phyloP scores from a whole-genome alignment of 1,140 invertebrate genomes.

The Dendroctonus ponderosae region DNA sequence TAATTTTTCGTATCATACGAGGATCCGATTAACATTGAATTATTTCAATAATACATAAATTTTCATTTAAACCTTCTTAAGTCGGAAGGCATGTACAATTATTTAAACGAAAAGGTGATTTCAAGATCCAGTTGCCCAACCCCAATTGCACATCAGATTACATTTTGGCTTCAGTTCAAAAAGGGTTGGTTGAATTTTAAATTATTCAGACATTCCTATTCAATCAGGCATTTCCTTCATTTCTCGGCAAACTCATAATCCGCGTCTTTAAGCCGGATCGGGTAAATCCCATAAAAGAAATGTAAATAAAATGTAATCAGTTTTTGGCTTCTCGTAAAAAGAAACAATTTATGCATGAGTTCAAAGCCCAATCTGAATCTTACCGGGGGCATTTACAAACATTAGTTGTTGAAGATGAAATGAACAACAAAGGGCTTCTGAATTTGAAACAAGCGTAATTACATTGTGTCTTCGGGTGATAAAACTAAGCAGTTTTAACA shows the following conservation, averaged over 20 bases:
- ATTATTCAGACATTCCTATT: conserved; percentile 30
- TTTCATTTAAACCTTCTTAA: too few species aligned
- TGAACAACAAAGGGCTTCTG: too few species aligned
- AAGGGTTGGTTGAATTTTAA: conserved; percentile 17
- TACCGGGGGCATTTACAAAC: not conserved
- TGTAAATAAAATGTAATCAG: conserved; percentile 31
- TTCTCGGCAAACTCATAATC: conserved; percentile 19
- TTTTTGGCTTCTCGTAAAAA: conserved; percentile 20
- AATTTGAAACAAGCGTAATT: too few species aligned
- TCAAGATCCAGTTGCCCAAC: not conserved
- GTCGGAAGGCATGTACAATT: too few species aligned
- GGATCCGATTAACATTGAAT: too few species aligned
- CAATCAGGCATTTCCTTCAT: conserved; percentile 25
- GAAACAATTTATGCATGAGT: conserved; percentile 32
- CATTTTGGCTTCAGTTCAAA: conserved; percentile 15
- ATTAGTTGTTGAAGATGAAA: too few species aligned
- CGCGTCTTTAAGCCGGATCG: conserved; percentile 11
- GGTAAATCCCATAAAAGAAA: conserved; percentile 29
- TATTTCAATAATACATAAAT: too few species aligned
- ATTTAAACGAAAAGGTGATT: too few species aligned
- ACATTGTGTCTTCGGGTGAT: too few species aligned
- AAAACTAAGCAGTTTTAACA: too few species aligned
- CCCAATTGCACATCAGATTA: conserved; percentile 16
- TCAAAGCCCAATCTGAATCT: conserved; percentile 1
- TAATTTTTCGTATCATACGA: too few species aligned